Percentiles rank a stretch among this genome's conserved stretches.
These are phyloP conservation scores for Chaetodon trifascialis DNA, from an alignment of 2,113 vertebrate genomes.

Conservation along the genomic window DNA sequence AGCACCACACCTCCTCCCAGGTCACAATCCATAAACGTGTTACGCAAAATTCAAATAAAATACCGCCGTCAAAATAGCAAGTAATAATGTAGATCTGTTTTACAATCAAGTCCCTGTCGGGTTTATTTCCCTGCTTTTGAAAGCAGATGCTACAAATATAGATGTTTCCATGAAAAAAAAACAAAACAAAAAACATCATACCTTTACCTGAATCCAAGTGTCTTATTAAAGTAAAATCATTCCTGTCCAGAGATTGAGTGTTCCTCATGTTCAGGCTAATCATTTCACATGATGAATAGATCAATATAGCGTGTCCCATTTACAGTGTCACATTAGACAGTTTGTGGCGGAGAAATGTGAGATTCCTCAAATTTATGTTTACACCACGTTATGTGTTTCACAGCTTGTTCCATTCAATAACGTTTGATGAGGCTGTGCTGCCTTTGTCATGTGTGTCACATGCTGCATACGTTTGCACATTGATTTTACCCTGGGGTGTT, in stretches of 20 bases:
- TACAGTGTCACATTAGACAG: not conserved
- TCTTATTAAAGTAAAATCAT: not conserved
- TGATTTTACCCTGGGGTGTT: slow-evolving; percentile 7
- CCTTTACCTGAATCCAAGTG: not conserved
- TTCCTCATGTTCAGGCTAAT: not conserved
- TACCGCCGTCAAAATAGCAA: slow-evolving; percentile 16
- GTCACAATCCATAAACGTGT: not conserved
- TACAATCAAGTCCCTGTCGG: not conserved
- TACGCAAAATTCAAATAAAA: slow-evolving; percentile 7
- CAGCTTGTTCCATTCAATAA: slow-evolving; percentile 18
- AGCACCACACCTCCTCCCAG: not conserved
- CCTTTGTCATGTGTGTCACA: not conserved
- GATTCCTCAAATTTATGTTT: slow-evolving; percentile 1
- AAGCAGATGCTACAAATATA: not conserved
- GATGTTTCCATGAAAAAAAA: not conserved
- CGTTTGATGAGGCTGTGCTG: not conserved
- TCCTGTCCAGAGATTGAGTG: not conserved
- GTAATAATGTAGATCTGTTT: not conserved
- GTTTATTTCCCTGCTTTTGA: not conserved
- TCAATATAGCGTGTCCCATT: slow-evolving; percentile 16
- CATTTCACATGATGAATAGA: slow-evolving; percentile 18
- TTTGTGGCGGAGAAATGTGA: slow-evolving; percentile 9
- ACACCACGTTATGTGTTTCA: not conserved
- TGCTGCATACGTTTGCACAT: not conserved
- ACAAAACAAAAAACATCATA: not conserved